Evolutionary conservation across 2,888 invertebrate species (phyloP), one percentile per base, ranked within the genome.

Genomic region (Notodonta ziczac): DNA sequence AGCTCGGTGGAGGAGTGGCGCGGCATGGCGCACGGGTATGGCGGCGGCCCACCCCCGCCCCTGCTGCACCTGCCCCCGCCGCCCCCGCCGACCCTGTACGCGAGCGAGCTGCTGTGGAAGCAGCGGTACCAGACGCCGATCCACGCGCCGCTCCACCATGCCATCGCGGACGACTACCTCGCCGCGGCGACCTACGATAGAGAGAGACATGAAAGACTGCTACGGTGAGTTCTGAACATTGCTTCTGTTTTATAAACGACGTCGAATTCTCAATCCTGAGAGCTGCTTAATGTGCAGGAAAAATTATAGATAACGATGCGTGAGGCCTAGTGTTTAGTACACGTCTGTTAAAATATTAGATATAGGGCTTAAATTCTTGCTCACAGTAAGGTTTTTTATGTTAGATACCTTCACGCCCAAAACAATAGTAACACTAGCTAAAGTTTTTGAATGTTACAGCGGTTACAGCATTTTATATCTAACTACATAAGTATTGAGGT

Each of bases 1-100:
- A 96, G 96, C 90, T 95, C 96, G 78, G 96, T 96, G 89, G 96
- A 96, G 84, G 96, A 96, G 90, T 96, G 96, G 87, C 94, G 96
- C 87, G 96, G 96, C 86, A 95, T 95, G 91, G 95, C 96, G 85
- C 96, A 96, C 96, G 90, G 95, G 90, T 92, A 91, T 86, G 95
- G 96, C 80, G 96, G 96, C 91, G 96, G 96, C 46, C 95, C 95
- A 77, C 95, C 90, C 77, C 92, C 92, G 87, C 94, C 87, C 80
- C 86, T 90, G 83, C 88, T 87, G 84, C 92, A 89, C 81, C 87
- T 91, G 78, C 88, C 91, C 74, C 90, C 89, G 84, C 91, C 90
- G 77, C 89, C 88, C 81, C 92, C 93, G 80, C 90, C 94, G 79
- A 81, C 94, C 87, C 86, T 94, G 81, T 94, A 94, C 83, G 86